Evolutionary conservation across 2,888 invertebrate species (phyloP).

Genomic region (Drosophila atroscutellata): DNA sequence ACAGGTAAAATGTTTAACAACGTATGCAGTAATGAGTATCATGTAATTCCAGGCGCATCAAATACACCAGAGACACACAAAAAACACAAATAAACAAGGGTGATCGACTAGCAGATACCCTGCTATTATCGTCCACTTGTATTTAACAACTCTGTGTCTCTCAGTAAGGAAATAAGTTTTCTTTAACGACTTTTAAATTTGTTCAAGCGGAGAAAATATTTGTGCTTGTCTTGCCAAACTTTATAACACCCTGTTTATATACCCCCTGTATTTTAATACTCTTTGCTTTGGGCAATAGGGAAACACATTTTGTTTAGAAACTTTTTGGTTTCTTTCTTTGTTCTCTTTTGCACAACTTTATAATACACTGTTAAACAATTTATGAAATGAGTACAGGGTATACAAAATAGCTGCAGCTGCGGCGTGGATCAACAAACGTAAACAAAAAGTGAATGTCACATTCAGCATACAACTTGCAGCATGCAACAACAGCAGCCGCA

Average conservation of each 20-base stretch:
- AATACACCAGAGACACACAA: constrained; percentile 22
- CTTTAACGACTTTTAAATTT: not conserved
- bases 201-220: not conserved
- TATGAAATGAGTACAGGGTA: not conserved
- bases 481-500: constrained; percentile 35
- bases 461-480: constrained; percentile 31
- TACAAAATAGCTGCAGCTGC: constrained; percentile 46
- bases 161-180: not conserved
- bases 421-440: constrained; percentile 11
- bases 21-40: constrained; percentile 69
- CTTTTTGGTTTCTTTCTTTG: not conserved
- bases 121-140: not conserved
- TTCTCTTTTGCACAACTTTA: not conserved
- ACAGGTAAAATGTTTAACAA: constrained; percentile 29
- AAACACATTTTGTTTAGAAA: not conserved
- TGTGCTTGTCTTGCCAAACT: not conserved
- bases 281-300: not conserved
- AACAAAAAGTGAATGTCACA: constrained; percentile 49
- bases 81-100: not conserved
- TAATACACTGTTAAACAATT: not conserved
- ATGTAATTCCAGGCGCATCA: constrained; percentile 67
- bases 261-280: not conserved
- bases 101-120: not conserved
- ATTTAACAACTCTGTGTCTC: not conserved
- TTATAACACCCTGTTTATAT: not conserved